phyloP scores from a whole-genome alignment of 2,888 invertebrate genomes.

The Theretra japonica region DNA sequence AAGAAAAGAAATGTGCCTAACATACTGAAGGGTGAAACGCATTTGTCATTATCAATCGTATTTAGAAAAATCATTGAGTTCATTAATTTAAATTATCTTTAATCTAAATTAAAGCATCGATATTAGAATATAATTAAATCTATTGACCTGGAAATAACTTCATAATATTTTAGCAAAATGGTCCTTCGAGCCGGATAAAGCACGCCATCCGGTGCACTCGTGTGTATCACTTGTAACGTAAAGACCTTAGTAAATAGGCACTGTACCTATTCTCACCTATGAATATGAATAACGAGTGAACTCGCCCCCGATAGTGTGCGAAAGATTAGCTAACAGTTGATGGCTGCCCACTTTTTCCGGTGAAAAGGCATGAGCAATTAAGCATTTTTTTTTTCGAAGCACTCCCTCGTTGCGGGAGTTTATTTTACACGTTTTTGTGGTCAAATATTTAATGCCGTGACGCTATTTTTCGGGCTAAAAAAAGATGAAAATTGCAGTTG shows the following conservation, averaged over 20 bases:
- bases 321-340: conserved; percentile 23
- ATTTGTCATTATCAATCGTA: too few relatives aligned
- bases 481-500: neutral
- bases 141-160: too few relatives aligned
- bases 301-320: conserved; percentile 14
- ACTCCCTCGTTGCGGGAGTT: neutral
- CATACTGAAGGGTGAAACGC: too few relatives aligned
- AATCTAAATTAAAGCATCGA: too few relatives aligned
- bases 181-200: conserved; percentile 3
- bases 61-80: too few relatives aligned
- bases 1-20: too few relatives aligned
- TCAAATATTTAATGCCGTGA: neutral
- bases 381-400: conserved; percentile 11
- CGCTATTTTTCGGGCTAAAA: neutral
- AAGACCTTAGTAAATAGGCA: conserved; percentile 16
- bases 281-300: conserved; percentile 24
- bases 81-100: too few relatives aligned
- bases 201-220: neutral
- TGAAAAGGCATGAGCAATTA: conserved; percentile 21
- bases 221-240: conserved; percentile 19
- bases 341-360: neutral
- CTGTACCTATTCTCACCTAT: conserved; percentile 18
- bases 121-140: too few relatives aligned
- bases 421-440: conserved; percentile 1
- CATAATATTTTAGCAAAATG: neutral